Evolutionary conservation across 2,888 invertebrate genomes (phyloP).

Genomic region (Noctuana brunneofusca): DNA sequence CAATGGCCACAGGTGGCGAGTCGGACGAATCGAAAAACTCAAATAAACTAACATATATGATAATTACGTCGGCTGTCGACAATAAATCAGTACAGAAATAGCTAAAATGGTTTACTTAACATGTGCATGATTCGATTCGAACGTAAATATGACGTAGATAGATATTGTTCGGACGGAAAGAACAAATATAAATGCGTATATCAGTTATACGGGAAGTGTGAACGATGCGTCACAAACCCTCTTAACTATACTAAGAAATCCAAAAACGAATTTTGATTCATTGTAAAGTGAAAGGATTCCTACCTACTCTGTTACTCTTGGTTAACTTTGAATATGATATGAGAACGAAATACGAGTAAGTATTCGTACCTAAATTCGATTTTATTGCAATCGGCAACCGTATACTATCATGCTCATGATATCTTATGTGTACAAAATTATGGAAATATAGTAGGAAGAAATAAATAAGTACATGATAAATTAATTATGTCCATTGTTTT

Average conservation of each 20-base stretch:
- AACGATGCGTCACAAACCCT: slow-evolving; percentile 32
- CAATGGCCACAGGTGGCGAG: slow-evolving; percentile 24
- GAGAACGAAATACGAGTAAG: slow-evolving; percentile 26
- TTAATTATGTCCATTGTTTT: too few relatives aligned
- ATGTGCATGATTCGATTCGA: background rate
- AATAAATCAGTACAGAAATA: slow-evolving; percentile 17
- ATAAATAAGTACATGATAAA: too few relatives aligned
- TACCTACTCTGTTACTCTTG: slow-evolving; percentile 17
- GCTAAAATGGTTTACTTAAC: slow-evolving; percentile 4
- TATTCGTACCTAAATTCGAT: slow-evolving; percentile 8
- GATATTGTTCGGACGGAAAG: slow-evolving; percentile 5
- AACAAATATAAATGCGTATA: slow-evolving; percentile 11
- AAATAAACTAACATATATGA: slow-evolving; percentile 23
- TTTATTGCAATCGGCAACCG: slow-evolving; percentile 23
- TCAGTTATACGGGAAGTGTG: background rate
- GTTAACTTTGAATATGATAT: slow-evolving; percentile 13
- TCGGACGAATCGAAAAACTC: slow-evolving; percentile 7
- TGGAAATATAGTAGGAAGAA: background rate
- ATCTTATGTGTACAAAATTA: background rate
- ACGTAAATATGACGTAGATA: slow-evolving; percentile 23
- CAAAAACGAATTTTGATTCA: slow-evolving; percentile 30
- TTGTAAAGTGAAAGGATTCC: slow-evolving; percentile 40
- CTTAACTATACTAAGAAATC: slow-evolving; percentile 37
- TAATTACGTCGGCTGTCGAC: background rate
- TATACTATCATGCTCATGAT: background rate